Evolutionary conservation across 2,888 invertebrate genomes (phyloP), one percentile per base, ranked within the genome.

Genomic region (Phlogophora meticulosa): DNA sequence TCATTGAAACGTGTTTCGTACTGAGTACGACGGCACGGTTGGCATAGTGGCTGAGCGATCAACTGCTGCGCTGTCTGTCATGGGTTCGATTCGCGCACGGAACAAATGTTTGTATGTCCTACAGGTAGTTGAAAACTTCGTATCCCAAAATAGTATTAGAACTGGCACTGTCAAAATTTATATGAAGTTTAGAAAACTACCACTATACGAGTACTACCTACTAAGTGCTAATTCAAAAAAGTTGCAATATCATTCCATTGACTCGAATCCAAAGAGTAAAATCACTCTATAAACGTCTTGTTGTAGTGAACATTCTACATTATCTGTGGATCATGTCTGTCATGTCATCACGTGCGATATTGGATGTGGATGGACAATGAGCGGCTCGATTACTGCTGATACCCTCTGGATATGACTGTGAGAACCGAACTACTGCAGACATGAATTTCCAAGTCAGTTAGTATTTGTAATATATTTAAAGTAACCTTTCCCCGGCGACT

Each of bases 261-360:
- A 51, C 17, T 32, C 4, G 20, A 20, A 48, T 34, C 7, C 24
- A 68, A 20, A 57, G 32, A 67, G 24, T 32, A 40, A 28, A 36
- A 53, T 38, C n/a, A 42, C 24, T 53, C 20, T 22, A 22, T 22
- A 62, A 10, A 32, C 32, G 22, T 10, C 11, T 17, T 34, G 17
- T n/a, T 57, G 24, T n/a, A n/a, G 10, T 46, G 2, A 22, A 22
- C 20, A 28, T 38, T 58, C n/a, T 42, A 46, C 13, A 72, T 56
- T 64, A 15, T 72, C 55, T 71, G 17, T 59, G 53, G 34, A 55
- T 71, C 42, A 20, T 32, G 2, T 15, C 49, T 38, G 67, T 56
- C 67, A 66, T 43, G 48, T 43, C 28, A 22, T 46, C 52, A 72
- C 57, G 42, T 63, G 22, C 45, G 20, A 36, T 46, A 72, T 59